Percentiles rank a stretch among this genome's conserved stretches.
These are phyloP conservation scores for Falcunculus frontatus DNA, from an alignment of 2,113 vertebrate genomes.

Conservation along the genomic window DNA sequence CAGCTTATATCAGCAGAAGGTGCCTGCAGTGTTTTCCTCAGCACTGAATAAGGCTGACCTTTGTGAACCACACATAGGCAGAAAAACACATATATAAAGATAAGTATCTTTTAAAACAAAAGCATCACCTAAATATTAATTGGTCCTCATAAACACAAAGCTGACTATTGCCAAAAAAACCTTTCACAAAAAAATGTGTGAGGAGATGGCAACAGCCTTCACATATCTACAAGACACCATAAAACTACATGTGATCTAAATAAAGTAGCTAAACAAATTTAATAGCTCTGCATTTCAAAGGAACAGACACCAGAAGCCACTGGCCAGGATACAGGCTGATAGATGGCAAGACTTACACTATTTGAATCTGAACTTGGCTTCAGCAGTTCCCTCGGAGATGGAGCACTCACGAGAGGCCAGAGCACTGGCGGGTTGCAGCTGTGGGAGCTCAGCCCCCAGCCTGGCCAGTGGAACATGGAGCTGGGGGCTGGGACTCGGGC, in stretches of 20 bases:
- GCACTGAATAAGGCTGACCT: neutral
- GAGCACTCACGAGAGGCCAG: accelerated
- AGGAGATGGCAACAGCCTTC: neutral
- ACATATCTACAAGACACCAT: neutral
- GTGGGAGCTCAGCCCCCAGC: neutral
- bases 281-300: neutral
- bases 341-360: neutral
- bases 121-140: neutral
- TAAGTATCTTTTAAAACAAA: neutral
- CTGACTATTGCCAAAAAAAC: neutral
- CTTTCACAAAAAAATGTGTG: neutral
- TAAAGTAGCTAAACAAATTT: neutral
- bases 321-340: neutral
- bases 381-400: accelerated
- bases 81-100: neutral
- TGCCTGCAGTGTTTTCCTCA: neutral
- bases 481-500: neutral
- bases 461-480: accelerated
- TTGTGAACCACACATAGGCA: neutral
- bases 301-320: neutral
- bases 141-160: neutral
- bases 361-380: neutral
- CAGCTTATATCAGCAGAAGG: neutral
- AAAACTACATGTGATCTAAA: neutral
- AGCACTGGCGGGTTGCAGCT: neutral